A percentile compares a stretch with the other conserved stretches of the same genome.
These are phyloP conservation scores for Meloidogyne floridensis DNA, from an alignment of 1,140 invertebrate species.

Conservation along the genomic window DNA sequence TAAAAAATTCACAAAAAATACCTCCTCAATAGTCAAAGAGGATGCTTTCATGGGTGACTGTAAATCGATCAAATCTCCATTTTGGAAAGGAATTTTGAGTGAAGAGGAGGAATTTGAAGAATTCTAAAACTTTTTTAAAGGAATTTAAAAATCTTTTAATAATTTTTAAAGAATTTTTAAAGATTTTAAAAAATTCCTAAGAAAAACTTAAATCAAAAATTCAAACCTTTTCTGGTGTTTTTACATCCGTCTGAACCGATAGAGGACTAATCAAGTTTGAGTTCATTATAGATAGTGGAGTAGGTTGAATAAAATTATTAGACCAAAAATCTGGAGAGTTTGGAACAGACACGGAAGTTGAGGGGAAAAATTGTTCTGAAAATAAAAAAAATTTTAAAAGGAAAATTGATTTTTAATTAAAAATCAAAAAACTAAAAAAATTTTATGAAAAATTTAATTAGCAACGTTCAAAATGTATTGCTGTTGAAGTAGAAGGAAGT, in stretches of 20 bases:
- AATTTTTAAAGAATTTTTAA: too few species aligned
- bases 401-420: slow-evolving; percentile 11
- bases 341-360: background rate
- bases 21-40: slow-evolving; percentile 39
- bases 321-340: slow-evolving; percentile 3
- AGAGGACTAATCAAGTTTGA: background rate
- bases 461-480: slow-evolving; percentile 7
- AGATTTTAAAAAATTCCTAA: background rate
- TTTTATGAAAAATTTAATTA: background rate
- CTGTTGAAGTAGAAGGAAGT: background rate
- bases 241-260: background rate
- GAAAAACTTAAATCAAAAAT: background rate
- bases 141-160: background rate
- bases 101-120: slow-evolving; percentile 7
- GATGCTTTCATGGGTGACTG: slow-evolving; percentile 24
- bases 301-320: background rate
- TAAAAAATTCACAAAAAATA: background rate
- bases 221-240: background rate
- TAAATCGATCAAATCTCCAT: slow-evolving; percentile 46
- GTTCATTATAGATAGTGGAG: background rate
- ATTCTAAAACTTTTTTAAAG: slow-evolving; percentile 19
- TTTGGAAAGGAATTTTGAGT: slow-evolving; percentile 41
- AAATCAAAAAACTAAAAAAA: background rate
- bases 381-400: slow-evolving; percentile 9
- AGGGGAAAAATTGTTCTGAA: slow-evolving; percentile 1